phyloP scores from a whole-genome alignment of 2,888 invertebrate genomes.

The Microplitis manilae region DNA sequence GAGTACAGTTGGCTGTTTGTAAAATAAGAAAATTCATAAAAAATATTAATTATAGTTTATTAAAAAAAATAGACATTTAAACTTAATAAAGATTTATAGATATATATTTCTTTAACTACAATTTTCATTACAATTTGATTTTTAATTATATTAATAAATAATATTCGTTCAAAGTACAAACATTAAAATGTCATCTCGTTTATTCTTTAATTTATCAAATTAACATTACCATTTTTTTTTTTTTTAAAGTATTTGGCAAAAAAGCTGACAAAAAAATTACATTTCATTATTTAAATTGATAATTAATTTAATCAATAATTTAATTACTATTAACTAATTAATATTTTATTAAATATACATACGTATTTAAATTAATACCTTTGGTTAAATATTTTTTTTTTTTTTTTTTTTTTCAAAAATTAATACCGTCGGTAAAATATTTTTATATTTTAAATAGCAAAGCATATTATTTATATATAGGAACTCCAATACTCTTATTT shows the following conservation, averaged over 20 bases:
- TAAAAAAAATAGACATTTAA: not conserved
- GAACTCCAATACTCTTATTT: not conserved
- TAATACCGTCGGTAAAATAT: not conserved
- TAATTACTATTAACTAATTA: not conserved
- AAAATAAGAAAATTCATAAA: not conserved
- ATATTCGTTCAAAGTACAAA: slow-evolving; percentile 25
- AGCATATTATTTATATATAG: not conserved
- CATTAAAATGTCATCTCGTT: slow-evolving; percentile 15
- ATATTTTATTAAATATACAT: not conserved
- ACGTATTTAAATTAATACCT: not conserved
- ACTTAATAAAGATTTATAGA: not conserved
- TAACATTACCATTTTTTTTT: not conserved
- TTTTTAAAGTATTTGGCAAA: not conserved
- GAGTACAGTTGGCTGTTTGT: too few relatives aligned
- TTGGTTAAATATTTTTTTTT: not conserved
- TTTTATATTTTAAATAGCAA: not conserved
- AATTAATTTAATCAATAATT: not conserved
- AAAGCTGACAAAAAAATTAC: not conserved
- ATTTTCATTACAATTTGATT: slow-evolving; percentile 15
- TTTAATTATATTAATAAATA: slow-evolving; percentile 12
- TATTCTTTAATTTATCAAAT: not conserved
- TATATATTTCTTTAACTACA: slow-evolving; percentile 13
- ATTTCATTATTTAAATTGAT: not conserved
- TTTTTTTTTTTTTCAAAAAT: too few relatives aligned
- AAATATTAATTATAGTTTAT: not conserved